These are phyloP conservation scores for Parasteatoda lunata DNA, from an alignment of 2,888 invertebrate species.

Conservation along the genomic window DNA sequence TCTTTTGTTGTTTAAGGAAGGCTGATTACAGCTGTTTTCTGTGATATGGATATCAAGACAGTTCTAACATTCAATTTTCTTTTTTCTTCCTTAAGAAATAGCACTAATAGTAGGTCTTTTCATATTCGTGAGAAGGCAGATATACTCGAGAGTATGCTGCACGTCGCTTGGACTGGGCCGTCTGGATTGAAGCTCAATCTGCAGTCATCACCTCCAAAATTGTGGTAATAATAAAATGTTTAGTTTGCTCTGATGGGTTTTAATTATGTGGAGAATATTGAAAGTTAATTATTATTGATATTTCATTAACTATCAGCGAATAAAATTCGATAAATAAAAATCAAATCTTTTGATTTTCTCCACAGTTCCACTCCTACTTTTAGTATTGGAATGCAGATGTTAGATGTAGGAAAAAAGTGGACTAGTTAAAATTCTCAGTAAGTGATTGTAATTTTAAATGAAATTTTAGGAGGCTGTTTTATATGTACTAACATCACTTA, in stretches of 20 bases:
- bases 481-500: conserved; percentile 53
- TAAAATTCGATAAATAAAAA: conserved; percentile 2
- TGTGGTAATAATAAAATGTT: conserved; percentile 67
- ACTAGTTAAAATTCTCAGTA: conserved; percentile 63
- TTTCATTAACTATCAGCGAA: conserved; percentile 4
- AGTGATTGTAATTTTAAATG: conserved; percentile 65
- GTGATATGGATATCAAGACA: conserved; percentile 56
- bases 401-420: conserved; percentile 61
- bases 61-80: conserved; percentile 62
- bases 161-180: conserved; percentile 37
- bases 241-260: conserved; percentile 66
- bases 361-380: conserved; percentile 66
- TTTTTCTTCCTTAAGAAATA: conserved; percentile 64
- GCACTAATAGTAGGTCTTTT: conserved; percentile 65
- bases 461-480: conserved; percentile 58
- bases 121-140: conserved; percentile 53
- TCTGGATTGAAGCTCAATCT: conserved; percentile 32
- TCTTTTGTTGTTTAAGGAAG: conserved; percentile 50
- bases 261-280: conserved; percentile 63
- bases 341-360: conserved; percentile 68
- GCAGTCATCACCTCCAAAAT: conserved; percentile 38
- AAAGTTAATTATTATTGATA: conserved; percentile 3
- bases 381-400: conserved; percentile 66
- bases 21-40: conserved; percentile 68
- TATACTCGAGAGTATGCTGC: conserved; percentile 52